A percentile compares a stretch with the other conserved stretches of the same genome.
phyloP scores from a whole-genome alignment of 2,797 vertebrate species.

The Ara ararauna region DNA sequence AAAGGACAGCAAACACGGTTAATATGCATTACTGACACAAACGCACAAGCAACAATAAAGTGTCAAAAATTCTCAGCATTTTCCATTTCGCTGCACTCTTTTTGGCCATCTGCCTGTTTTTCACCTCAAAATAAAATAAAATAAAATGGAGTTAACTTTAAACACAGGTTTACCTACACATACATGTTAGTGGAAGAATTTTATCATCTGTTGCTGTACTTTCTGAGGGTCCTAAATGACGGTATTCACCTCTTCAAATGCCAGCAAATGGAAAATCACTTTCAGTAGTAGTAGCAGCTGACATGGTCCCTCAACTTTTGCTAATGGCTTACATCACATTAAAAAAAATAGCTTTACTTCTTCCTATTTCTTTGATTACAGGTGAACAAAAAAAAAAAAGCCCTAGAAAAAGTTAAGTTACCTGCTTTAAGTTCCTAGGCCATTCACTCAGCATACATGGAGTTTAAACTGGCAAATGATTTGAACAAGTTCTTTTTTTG shows the following conservation, averaged over 20 bases:
- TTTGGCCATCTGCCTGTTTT: conserved; percentile 67
- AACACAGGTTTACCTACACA: conserved; percentile 34
- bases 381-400: conserved; percentile 27
- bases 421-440: conserved; percentile 33
- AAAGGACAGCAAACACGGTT: conserved; percentile 58
- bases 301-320: conserved; percentile 75
- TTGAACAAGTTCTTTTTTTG: conserved; percentile 17
- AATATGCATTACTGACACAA: conserved; percentile 61
- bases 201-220: conserved; percentile 54
- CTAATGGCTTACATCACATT: conserved; percentile 48
- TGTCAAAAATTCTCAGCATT: conserved; percentile 31
- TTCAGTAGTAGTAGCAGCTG: conserved; percentile 58
- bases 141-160: conserved; percentile 40
- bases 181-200: conserved; percentile 46
- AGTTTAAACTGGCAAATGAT: conserved; percentile 49
- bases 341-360: conserved; percentile 55
- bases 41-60: conserved; percentile 55
- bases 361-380: conserved; percentile 55
- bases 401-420: conserved; percentile 40
- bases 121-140: conserved; percentile 58
- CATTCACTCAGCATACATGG: conserved; percentile 31
- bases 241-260: conserved; percentile 62
- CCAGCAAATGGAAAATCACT: conserved; percentile 67
- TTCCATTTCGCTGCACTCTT: conserved; percentile 37
- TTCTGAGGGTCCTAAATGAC: conserved; percentile 60